These are phyloP conservation scores for Spodoptera exigua DNA, from an alignment of 2,888 invertebrate species.

Conservation along the genomic window DNA sequence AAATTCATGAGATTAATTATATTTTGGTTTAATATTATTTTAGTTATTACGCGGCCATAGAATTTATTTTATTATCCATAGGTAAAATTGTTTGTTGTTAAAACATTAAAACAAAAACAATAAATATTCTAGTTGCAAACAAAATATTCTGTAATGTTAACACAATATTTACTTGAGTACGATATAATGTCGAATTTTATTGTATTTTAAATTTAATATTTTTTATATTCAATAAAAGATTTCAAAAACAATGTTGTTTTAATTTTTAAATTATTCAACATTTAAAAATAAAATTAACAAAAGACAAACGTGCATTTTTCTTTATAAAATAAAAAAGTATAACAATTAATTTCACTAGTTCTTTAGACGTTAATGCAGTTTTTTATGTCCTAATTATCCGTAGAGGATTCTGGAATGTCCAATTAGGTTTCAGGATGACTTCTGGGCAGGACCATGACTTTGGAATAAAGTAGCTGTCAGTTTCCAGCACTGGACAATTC, in stretches of 20 bases:
- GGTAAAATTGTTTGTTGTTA: slow-evolving; percentile 16
- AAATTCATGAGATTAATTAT: slow-evolving; percentile 27
- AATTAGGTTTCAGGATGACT: slow-evolving; percentile 81
- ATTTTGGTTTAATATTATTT: slow-evolving; percentile 27
- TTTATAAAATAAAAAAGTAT: slow-evolving; percentile 9
- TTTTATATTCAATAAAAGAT: slow-evolving; percentile 58
- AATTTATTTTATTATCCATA: slow-evolving; percentile 24
- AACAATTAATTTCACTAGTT: neutral
- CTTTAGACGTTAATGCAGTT: neutral
- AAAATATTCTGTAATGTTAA: slow-evolving; percentile 12
- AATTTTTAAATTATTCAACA: too few species aligned
- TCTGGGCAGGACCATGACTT: slow-evolving; percentile 86
- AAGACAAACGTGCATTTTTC: neutral
- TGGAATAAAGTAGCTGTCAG: slow-evolving; percentile 83
- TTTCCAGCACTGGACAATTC: slow-evolving; percentile 91
- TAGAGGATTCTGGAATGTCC: slow-evolving; percentile 84
- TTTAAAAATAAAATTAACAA: neutral
- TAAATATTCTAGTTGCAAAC: too few species aligned
- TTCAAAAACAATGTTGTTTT: slow-evolving; percentile 22
- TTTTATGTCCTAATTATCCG: slow-evolving; percentile 58
- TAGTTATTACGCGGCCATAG: slow-evolving; percentile 40
- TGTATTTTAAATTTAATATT: slow-evolving; percentile 50
- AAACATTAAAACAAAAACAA: neutral
- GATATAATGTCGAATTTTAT: slow-evolving; percentile 38
- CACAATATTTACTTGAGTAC: slow-evolving; percentile 32